These are phyloP conservation scores for Philypnodon macrostomus DNA, from an alignment of 2,797 vertebrate genomes.

Conservation along the genomic window DNA sequence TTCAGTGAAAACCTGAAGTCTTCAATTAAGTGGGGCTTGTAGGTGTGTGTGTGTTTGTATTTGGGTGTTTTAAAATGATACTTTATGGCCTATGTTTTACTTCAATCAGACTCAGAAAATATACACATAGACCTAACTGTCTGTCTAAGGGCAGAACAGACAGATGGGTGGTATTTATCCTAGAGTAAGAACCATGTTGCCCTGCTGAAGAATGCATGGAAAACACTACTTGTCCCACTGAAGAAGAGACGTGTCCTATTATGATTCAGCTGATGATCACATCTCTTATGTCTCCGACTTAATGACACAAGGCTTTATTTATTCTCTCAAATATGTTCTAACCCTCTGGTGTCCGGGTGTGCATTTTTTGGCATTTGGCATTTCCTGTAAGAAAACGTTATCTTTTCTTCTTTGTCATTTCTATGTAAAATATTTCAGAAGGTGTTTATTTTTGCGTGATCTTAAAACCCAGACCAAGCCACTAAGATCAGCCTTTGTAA, in stretches of 20 bases:
- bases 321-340: too few relatives aligned
- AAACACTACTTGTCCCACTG: conserved; percentile 58
- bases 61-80: conserved; percentile 86
- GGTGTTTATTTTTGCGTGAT: too few relatives aligned
- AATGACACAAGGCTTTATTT: too few relatives aligned
- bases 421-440: too few relatives aligned
- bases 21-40: conserved; percentile 86
- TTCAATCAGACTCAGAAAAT: conserved; percentile 85
- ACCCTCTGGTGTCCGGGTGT: too few relatives aligned
- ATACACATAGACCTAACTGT: conserved; percentile 81
- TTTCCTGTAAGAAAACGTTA: too few relatives aligned
- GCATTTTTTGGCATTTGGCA: too few relatives aligned
- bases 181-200: conserved; percentile 67
- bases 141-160: conserved; percentile 71
- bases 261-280: conserved; percentile 50
- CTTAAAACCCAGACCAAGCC: too few relatives aligned
- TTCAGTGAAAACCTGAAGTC: conserved; percentile 81
- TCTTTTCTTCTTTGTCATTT: too few relatives aligned
- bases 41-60: conserved; percentile 85
- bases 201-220: conserved; percentile 50
- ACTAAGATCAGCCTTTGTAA: too few relatives aligned
- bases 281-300: conserved; percentile 52
- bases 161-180: conserved; percentile 74
- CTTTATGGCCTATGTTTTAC: conserved; percentile 87
- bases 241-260: conserved; percentile 60